A percentile compares a stretch with the other conserved stretches of the same genome.
phyloP scores from a whole-genome alignment of 2,113 vertebrate species.

The Penelope pileata region DNA sequence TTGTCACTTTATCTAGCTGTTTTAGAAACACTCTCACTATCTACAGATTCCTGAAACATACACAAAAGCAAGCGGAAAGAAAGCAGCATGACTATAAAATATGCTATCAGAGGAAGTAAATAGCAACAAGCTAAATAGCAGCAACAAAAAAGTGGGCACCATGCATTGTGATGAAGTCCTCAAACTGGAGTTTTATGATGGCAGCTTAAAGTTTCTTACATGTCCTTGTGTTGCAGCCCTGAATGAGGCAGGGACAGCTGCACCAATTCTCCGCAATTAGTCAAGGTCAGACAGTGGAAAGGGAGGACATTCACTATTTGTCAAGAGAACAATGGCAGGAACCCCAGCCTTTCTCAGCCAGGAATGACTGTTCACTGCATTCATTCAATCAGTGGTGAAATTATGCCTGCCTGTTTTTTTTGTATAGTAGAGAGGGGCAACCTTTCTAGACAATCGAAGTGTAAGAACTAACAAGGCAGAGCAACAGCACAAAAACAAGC shows the following conservation, averaged over 20 bases:
- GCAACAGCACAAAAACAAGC: conserved; percentile 64
- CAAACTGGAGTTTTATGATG: conserved; percentile 68
- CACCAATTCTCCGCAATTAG: conserved; percentile 80
- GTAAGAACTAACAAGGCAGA: conserved; percentile 58
- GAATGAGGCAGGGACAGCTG: conserved; percentile 79
- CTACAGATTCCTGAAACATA: neutral
- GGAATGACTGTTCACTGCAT: conserved; percentile 22
- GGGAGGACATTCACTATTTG: conserved; percentile 80
- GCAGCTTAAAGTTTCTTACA: conserved; percentile 67
- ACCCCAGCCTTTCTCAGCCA: conserved; percentile 49
- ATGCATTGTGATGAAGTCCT: conserved; percentile 75
- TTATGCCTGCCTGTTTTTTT: conserved; percentile 43
- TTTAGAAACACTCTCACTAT: neutral
- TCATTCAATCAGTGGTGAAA: conserved; percentile 59
- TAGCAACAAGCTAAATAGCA: neutral
- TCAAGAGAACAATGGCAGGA: conserved; percentile 76
- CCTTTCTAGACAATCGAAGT: conserved; percentile 37
- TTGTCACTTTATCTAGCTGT: conserved; percentile 19
- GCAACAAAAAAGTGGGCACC: neutral
- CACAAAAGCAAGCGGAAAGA: neutral
- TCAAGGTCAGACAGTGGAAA: conserved; percentile 81
- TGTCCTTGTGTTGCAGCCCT: conserved; percentile 26
- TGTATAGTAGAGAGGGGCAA: conserved; percentile 31
- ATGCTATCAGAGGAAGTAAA: neutral
- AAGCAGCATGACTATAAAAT: conserved; percentile 33